Evolutionary conservation across 2,888 invertebrate species (phyloP), one percentile per base, ranked within the genome.

Genomic region (Tipula vernalis): DNA sequence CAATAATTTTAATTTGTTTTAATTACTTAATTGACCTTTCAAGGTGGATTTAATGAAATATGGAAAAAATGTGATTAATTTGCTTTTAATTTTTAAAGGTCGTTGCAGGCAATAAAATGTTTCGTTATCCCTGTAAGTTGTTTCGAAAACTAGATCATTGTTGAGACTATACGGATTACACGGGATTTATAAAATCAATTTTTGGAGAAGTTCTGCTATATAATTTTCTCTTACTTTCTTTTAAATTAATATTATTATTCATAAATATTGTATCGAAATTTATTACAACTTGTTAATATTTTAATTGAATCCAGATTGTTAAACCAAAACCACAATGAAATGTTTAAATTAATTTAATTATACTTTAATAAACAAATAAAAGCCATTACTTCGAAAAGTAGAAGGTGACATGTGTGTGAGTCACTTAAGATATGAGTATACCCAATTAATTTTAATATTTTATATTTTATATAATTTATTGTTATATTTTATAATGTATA

Each of bases 21-120:
- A 71, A 71, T 84, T 84, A 84, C 84, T 84, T 84, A 41, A 84
- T 84, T 39, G 84, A 84, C 84, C 84, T 84, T 84, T 84, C 84
- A 84, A 84, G 84, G 84, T 84, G 84, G 10, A 39, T 41, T 39
- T 39, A 84, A 84, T 39, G 71, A 71, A 15, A 57, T 15, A 5
- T 15, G 15, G 15, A n/a, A 5, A 71, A 71, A 71, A 71, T 10
- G 51, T 71, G 71, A 71, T 71, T 71, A 71, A 71, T 71, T 71
- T 10, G 28, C 28, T 71, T 71, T 71, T 28, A 71, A 71, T 71
- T 3, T 71, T 71, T 71, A 71, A 28, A 71, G 71, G 71, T 71
- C 28, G 28, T 71, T 12, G 71, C 28, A 51, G 71, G 10, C 6
- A 28, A 71, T 71, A 71, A 18, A 71, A 8, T 12, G 8, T 71